Evolutionary conservation across 2,113 vertebrate genomes (phyloP).

Genomic region (Romanogobio albipinnatus): DNA sequence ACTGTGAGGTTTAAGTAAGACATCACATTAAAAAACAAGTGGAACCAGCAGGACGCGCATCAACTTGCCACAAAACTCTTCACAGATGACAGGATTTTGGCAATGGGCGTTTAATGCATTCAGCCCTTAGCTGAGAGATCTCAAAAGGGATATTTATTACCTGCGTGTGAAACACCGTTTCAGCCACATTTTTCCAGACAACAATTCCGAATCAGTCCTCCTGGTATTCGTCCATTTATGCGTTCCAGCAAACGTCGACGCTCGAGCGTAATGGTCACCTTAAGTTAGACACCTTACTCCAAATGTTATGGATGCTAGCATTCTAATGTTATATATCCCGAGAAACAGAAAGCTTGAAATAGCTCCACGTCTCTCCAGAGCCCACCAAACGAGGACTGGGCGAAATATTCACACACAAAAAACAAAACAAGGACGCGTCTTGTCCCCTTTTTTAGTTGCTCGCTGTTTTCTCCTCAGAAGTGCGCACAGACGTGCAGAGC

Average conservation of each 20-base stretch:
- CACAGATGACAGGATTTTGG: slow-evolving; percentile 13
- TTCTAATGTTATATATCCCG: slow-evolving; percentile 68
- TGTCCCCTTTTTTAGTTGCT: slow-evolving; percentile 58
- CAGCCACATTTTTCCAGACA: slow-evolving; percentile 77
- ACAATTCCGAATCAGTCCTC: slow-evolving; percentile 74
- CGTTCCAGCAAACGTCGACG: slow-evolving; percentile 71
- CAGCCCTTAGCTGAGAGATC: not conserved
- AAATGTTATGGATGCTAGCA: slow-evolving; percentile 69
- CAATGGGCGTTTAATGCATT: slow-evolving; percentile 24
- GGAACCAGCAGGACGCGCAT: not conserved
- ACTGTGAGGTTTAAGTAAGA: slow-evolving; percentile 30
- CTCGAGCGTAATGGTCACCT: slow-evolving; percentile 61
- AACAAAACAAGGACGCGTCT: slow-evolving; percentile 43
- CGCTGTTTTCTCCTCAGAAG: slow-evolving; percentile 40
- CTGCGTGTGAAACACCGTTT: slow-evolving; percentile 78
- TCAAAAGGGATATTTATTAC: slow-evolving; percentile 65
- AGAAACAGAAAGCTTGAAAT: slow-evolving; percentile 64
- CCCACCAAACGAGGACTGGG: slow-evolving; percentile 17
- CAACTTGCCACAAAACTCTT: not conserved
- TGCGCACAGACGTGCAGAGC: slow-evolving; percentile 28
- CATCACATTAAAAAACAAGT: not conserved
- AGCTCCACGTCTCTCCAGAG: slow-evolving; percentile 59
- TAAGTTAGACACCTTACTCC: slow-evolving; percentile 77
- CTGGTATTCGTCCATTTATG: slow-evolving; percentile 77
- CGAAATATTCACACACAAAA: slow-evolving; percentile 3